Evolutionary conservation across 2,888 invertebrate species (phyloP).

Genomic region (Lamproptera curius): DNA sequence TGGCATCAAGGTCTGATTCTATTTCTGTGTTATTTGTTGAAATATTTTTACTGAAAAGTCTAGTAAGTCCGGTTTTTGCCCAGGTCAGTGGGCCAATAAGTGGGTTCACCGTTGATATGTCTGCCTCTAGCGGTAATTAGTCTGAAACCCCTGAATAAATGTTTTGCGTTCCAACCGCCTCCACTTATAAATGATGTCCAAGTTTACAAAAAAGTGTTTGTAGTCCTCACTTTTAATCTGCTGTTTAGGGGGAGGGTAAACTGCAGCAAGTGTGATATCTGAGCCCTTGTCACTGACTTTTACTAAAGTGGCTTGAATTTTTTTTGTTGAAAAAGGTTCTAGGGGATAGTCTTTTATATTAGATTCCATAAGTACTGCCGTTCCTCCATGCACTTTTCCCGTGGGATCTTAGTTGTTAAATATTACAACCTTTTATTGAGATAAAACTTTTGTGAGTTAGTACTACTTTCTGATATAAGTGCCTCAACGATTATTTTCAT

Average conservation of each 20-base stretch:
- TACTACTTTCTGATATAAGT: constrained; percentile 4
- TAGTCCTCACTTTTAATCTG: constrained; percentile 18
- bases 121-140: constrained; percentile 23
- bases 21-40: background rate
- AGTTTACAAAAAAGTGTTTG: constrained; percentile 22
- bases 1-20: background rate
- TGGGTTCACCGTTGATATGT: constrained; percentile 18
- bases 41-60: constrained; percentile 9
- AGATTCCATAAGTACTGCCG: too few relatives aligned
- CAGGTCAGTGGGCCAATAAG: constrained; percentile 21
- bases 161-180: constrained; percentile 29
- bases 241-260: constrained; percentile 27
- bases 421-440: too few relatives aligned
- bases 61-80: constrained; percentile 5
- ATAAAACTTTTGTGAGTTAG: too few relatives aligned
- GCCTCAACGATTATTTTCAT: background rate
- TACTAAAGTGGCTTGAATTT: background rate
- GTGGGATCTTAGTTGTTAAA: too few relatives aligned
- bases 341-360: too few relatives aligned
- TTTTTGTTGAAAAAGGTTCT: too few relatives aligned
- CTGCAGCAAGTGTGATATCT: constrained; percentile 22
- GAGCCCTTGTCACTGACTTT: constrained; percentile 6
- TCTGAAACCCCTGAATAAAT: constrained; percentile 25
- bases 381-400: too few relatives aligned
- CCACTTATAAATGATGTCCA: constrained; percentile 19